Base-by-base conservation (phyloP, 2,797 vertebrate species). In the Siniperca obscura region DNA sequence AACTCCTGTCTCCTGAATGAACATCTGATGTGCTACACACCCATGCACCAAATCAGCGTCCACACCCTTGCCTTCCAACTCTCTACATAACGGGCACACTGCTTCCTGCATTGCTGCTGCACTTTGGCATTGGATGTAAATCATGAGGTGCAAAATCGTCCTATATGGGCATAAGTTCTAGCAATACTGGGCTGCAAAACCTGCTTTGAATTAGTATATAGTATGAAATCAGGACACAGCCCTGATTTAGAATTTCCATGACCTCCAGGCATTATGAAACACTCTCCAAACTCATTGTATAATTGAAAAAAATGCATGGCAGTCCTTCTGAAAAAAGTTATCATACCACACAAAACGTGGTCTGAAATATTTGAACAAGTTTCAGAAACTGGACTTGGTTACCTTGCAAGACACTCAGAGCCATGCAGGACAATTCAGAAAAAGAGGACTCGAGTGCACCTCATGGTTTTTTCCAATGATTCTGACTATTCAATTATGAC, bases 401-500 rank as follows among this genome's bases (percentile, higher is more conserved):
- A 74, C 78, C 77, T 74, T 4, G 40, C 19, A 19, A 40, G 57
- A 55, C 64, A 13, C 46, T 74, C 44, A 6, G 30, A 85, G 10
- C 14, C 76, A 52, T 60, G 66, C 67, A 34, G 80, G 73, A 75
- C 59, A 69, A 81, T 69, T 27, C 57, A 22, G 55, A 66, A 83
- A 85, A 81, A 66, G 70, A 73, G 34, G 44, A 67, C 56, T 50
- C 5, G 8, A 83, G 60, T 40, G 62, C 68, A 57, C 56, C 34
- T 73, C 0, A 1, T 66, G 42, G 42, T 22, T 42, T 52, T 66
- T 57, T 56, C 44, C 38, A 36, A 27, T 48, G 42, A 52, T 81
- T 85, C 80, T 55, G 78, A 70, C 68, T 72, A 78, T 86, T 86
- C 85, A 88, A 70, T 91, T 77, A 75, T 1, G 22, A 42, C 57